These are phyloP conservation scores for Syndactyla subalaris DNA, from an alignment of 2,797 vertebrate genomes.

Conservation along the genomic window DNA sequence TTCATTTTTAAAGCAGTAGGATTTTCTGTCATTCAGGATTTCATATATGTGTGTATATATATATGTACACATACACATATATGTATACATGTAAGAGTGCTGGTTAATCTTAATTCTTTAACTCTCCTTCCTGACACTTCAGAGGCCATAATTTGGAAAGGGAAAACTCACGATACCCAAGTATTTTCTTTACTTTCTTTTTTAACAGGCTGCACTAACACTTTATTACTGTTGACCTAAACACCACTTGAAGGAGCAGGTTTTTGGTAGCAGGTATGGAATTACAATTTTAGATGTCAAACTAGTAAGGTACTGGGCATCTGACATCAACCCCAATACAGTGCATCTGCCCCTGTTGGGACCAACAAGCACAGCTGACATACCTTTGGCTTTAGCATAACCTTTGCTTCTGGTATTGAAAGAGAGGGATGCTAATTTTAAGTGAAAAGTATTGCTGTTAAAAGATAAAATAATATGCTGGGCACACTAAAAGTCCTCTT, in stretches of 20 bases:
- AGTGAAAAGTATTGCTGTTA: neutral
- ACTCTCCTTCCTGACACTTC: neutral
- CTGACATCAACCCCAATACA: neutral
- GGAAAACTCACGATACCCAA: neutral
- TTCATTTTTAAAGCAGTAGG: neutral
- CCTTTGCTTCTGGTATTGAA: neutral
- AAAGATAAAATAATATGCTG: neutral
- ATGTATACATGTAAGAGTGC: neutral
- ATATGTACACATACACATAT: neutral
- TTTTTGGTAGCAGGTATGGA: neutral
- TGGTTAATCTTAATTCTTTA: neutral
- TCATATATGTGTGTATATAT: accelerated
- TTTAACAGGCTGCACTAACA: neutral
- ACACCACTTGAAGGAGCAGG: neutral
- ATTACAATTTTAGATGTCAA: neutral
- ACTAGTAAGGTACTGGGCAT: neutral
- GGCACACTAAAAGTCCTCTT: neutral
- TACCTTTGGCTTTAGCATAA: neutral
- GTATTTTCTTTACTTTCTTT: neutral
- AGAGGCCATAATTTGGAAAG: neutral
- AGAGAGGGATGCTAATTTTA: neutral
- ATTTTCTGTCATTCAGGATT: neutral
- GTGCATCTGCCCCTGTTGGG: neutral
- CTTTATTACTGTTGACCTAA: neutral
- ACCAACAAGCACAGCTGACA: neutral